Evolutionary conservation across 2,888 invertebrate species (phyloP).

Genomic region (Carabus problematicus): DNA sequence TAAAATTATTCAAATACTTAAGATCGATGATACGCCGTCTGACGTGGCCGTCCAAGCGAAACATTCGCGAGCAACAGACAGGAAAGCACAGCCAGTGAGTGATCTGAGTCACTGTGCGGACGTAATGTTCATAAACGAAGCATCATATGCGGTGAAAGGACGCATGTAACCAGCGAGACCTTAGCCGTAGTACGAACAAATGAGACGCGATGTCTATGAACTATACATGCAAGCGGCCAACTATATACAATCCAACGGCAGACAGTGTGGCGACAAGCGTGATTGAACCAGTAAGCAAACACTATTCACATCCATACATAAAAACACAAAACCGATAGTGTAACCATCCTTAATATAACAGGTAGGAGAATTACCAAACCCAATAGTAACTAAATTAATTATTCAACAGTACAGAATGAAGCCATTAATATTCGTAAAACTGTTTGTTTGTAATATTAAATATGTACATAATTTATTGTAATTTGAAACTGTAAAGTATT

Average conservation of each 20-base stretch:
- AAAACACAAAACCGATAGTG: too few species aligned
- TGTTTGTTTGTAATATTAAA: too few species aligned
- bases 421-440: too few species aligned
- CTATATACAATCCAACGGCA: background rate
- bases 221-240: background rate
- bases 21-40: conserved; percentile 34
- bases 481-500: too few species aligned
- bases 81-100: background rate
- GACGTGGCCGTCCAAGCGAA: conserved; percentile 28
- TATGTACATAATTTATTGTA: too few species aligned
- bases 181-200: conserved; percentile 17
- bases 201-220: conserved; percentile 14
- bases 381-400: too few species aligned
- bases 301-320: too few species aligned
- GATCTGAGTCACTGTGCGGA: conserved; percentile 13
- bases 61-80: background rate
- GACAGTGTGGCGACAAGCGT: conserved; percentile 29
- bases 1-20: conserved; percentile 39
- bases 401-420: too few species aligned
- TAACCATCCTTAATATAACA: too few species aligned
- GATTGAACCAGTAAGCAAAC: background rate
- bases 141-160: conserved; percentile 41
- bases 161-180: conserved; percentile 29
- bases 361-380: too few species aligned
- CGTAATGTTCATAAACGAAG: conserved; percentile 37